A percentile compares a stretch with the other conserved stretches of the same genome.
Conservation (phyloP, 2,113 vertebrate species). For the Psammodynastes pulverulentus region DNA sequence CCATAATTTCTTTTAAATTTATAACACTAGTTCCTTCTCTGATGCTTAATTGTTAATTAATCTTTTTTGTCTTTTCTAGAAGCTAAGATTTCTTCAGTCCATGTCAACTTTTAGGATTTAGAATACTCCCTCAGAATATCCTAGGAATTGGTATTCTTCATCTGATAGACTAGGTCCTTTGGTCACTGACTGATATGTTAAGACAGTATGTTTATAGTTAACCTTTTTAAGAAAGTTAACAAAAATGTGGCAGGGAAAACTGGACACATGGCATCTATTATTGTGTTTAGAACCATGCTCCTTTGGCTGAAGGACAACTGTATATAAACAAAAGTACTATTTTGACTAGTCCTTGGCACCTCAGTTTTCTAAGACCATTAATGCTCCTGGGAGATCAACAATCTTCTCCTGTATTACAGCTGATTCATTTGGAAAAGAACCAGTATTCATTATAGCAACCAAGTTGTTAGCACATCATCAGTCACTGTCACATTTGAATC, state of each 20-base stretch:
- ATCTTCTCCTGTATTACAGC: not conserved
- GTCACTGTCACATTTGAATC: slow-evolving; percentile 40
- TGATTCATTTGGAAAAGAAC: slow-evolving; percentile 32
- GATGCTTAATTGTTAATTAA: slow-evolving; percentile 22
- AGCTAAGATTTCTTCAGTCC: slow-evolving; percentile 20
- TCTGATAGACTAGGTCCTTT: slow-evolving; percentile 56
- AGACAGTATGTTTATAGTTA: slow-evolving; percentile 53
- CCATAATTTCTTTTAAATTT: slow-evolving; percentile 48
- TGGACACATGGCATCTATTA: slow-evolving; percentile 53
- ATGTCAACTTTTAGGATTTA: not conserved
- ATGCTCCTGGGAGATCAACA: slow-evolving; percentile 14
- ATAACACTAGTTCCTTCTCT: slow-evolving; percentile 46
- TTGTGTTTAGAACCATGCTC: slow-evolving; percentile 33
- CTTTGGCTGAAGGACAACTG: slow-evolving; percentile 18
- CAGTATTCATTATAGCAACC: slow-evolving; percentile 42
- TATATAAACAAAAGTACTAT: slow-evolving; percentile 26
- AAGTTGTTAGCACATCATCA: slow-evolving; percentile 53
- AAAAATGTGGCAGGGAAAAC: slow-evolving; percentile 43
- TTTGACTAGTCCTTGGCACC: slow-evolving; percentile 23
- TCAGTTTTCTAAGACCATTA: slow-evolving; percentile 10
- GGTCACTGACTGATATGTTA: slow-evolving; percentile 50
- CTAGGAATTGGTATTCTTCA: slow-evolving; percentile 61
- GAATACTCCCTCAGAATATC: slow-evolving; percentile 31
- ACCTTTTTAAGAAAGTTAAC: slow-evolving; percentile 52
- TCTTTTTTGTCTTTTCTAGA: slow-evolving; percentile 31